Evolutionary conservation across 2,888 invertebrate genomes (phyloP), one percentile per base, ranked within the genome.

Genomic region (Ectemnius continuus): DNA sequence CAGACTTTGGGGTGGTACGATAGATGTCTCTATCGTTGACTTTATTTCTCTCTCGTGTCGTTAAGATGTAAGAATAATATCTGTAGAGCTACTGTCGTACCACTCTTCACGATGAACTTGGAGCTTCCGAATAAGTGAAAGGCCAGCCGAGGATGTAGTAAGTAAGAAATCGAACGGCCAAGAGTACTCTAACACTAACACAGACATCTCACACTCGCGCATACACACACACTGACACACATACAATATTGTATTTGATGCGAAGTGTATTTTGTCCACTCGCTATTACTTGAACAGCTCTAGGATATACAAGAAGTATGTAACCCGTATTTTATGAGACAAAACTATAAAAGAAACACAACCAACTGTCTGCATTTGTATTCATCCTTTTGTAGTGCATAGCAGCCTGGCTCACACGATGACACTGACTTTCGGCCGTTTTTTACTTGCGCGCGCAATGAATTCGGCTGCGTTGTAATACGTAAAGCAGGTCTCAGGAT

Each of bases 401-500:
- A 82, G 79, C 78, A 82, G 79, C 78, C 77, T 73, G 72, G 36
- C 81, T 78, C 73, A 81, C 79, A 82, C 79, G 79, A 83, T 78
- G 63, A 75, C 23, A 23, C 1, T 23, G 23, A 23, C 23, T 23
- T 23, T 23, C 2, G 23, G 1, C 8, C 36, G 36, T 11, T 0
- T 47, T 61, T 23, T 2, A 2, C 3, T 28, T 14, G 14, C 61
- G 13, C 23, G 26, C 0, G 8, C 36, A 36, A 36, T 36, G 36
- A 36, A 36, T 6, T 36, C 36, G 8, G 36, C 36, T 36, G 36
- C 5, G 8, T 36, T 36, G n/a, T n/a, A 36, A 36, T 36, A 36
- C 36, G 36, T 36, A 36, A 36, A 36, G 4, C 36, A 36, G 11
- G 4, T 36, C 11, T 11, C 8, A 8, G 36, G 4, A 36, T 36